Conservation (phyloP, 2,888 invertebrate genomes). For the Drosophila infuscata region DNA sequence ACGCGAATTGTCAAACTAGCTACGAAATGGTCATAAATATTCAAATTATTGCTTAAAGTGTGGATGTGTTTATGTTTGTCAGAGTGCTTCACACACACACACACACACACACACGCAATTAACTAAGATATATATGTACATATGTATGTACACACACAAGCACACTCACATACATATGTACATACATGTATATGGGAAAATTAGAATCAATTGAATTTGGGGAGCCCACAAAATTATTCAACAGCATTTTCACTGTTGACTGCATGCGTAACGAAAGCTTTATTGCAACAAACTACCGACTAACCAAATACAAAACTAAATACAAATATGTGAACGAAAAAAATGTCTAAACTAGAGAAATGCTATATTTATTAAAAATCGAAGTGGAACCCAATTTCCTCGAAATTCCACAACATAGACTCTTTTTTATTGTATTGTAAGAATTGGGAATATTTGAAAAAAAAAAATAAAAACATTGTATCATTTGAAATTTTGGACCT, state of each 20-base stretch:
- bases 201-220: slow-evolving; percentile 7
- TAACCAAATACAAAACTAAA: slow-evolving; percentile 38
- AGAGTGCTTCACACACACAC: slow-evolving; percentile 17
- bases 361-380: slow-evolving; percentile 56
- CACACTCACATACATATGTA: neutral
- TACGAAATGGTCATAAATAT: slow-evolving; percentile 53
- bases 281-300: slow-evolving; percentile 55
- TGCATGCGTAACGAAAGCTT: slow-evolving; percentile 74
- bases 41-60: slow-evolving; percentile 52
- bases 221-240: slow-evolving; percentile 47
- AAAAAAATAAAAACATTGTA: neutral
- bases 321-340: slow-evolving; percentile 7
- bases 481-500: neutral
- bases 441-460: neutral
- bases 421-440: neutral
- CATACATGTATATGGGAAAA: slow-evolving; percentile 6
- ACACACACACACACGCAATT: slow-evolving; percentile 27
- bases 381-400: neutral
- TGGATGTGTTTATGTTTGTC: slow-evolving; percentile 48
- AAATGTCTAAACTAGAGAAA: slow-evolving; percentile 22
- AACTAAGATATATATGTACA: neutral
- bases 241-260: slow-evolving; percentile 48
- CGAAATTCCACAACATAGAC: neutral
- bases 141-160: neutral
- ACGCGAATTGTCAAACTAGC: slow-evolving; percentile 56